phyloP scores from a whole-genome alignment of 2,797 vertebrate species.

The Glyptemys insculpta region DNA sequence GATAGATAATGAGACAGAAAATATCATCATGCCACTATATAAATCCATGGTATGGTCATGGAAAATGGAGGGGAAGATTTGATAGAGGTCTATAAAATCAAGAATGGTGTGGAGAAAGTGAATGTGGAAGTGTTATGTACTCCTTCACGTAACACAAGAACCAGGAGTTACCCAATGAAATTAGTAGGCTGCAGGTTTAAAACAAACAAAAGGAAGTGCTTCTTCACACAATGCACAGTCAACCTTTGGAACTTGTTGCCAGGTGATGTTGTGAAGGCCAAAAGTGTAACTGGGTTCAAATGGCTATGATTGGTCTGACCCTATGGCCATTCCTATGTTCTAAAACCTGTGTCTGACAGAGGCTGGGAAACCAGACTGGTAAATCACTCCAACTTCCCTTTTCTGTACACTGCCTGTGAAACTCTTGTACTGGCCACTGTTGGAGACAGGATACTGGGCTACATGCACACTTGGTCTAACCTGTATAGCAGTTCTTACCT shows the following conservation, averaged over 20 bases:
- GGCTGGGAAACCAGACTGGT: neutral
- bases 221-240: neutral
- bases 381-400: neutral
- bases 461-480: neutral
- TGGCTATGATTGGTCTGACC: neutral
- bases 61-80: neutral
- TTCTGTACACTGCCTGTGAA: neutral
- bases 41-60: neutral
- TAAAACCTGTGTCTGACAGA: neutral
- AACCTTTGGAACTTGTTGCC: neutral
- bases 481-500: neutral
- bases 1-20: neutral
- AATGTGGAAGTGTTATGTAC: neutral
- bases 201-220: neutral
- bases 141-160: neutral
- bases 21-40: neutral
- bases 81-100: neutral
- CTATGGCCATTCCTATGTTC: neutral
- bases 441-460: neutral
- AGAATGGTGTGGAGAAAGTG: neutral
- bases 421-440: neutral
- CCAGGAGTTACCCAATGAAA: neutral
- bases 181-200: neutral
- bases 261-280: neutral
- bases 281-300: neutral